Evolutionary conservation across 1,140 invertebrate species (phyloP).

Genomic region (Tenebrio molitor): DNA sequence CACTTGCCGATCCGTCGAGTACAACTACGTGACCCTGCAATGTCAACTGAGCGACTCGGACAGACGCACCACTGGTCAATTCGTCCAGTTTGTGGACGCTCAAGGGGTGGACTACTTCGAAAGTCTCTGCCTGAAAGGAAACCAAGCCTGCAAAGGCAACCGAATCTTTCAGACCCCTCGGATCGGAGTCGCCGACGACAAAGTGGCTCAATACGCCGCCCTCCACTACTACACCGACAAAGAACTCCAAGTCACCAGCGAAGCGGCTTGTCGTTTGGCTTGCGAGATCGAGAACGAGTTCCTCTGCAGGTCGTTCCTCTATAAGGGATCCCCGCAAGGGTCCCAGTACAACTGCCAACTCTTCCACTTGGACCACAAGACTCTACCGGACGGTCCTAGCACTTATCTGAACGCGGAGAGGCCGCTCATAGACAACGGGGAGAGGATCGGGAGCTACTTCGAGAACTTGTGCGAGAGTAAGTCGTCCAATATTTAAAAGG

Average conservation of each 20-base stretch:
- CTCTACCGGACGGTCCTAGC: conserved; percentile 90
- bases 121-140: conserved; percentile 91
- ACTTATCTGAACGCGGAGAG: conserved; percentile 90
- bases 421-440: conserved; percentile 91
- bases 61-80: conserved; percentile 85
- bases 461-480: conserved; percentile 90
- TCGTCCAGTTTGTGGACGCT: conserved; percentile 88
- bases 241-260: conserved; percentile 87
- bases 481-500: background rate
- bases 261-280: conserved; percentile 86
- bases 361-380: conserved; percentile 93
- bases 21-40: conserved; percentile 92
- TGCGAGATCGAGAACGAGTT: conserved; percentile 95
- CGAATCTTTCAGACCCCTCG: conserved; percentile 83
- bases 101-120: conserved; percentile 96
- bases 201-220: conserved; percentile 91
- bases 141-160: conserved; percentile 85
- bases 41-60: conserved; percentile 92
- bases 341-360: conserved; percentile 90
- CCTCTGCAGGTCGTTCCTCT: conserved; percentile 91
- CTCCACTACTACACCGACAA: conserved; percentile 95
- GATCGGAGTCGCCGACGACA: conserved; percentile 90
- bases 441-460: conserved; percentile 88
- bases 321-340: conserved; percentile 81
- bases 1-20: conserved; percentile 91